Percentiles rank a stretch among this genome's conserved stretches.
phyloP scores from a whole-genome alignment of 2,113 vertebrate genomes.

The Indicator indicator region DNA sequence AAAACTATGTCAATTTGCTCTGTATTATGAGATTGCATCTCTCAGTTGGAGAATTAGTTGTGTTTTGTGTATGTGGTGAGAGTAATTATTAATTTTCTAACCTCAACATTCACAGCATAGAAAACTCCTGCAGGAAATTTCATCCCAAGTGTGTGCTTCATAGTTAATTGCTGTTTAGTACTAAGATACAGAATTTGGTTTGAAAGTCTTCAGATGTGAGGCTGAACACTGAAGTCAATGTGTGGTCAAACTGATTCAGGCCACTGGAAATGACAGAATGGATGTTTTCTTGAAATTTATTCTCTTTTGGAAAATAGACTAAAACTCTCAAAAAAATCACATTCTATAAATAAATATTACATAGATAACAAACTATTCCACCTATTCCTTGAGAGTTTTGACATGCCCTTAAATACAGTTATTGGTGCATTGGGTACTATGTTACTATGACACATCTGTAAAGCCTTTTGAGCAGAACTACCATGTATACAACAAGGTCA shows the following conservation, averaged over 20 bases:
- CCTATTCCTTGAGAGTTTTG: background rate
- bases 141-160: background rate
- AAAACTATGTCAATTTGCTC: background rate
- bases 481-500: fast-evolving
- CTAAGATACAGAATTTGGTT: background rate
- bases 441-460: background rate
- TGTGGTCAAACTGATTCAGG: background rate
- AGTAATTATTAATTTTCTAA: background rate
- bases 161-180: background rate
- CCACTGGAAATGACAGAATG: background rate
- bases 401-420: fast-evolving
- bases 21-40: background rate
- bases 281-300: background rate
- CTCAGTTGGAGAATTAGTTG: background rate
- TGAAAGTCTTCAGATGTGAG: background rate
- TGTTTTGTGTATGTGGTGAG: background rate
- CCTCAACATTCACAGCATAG: background rate
- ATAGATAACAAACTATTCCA: fast-evolving
- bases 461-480: background rate
- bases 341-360: background rate
- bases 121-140: background rate
- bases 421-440: background rate
- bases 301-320: background rate
- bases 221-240: background rate
- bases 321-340: background rate